Conservation (phyloP, 1,140 invertebrate genomes). For the Aphelinus atriplicis region DNA sequence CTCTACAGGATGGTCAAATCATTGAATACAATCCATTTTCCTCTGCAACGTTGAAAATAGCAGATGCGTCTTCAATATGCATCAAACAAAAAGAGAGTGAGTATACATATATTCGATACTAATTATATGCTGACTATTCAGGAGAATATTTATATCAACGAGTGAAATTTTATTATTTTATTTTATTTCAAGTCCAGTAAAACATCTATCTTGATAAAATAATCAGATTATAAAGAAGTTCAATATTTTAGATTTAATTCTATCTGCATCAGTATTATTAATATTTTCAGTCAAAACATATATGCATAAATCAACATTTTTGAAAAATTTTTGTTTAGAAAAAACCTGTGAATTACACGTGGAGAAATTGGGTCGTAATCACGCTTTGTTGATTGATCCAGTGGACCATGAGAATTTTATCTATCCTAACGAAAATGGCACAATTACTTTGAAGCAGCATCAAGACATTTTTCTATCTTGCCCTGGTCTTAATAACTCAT, state of each 20-base stretch:
- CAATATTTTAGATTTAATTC: too few species aligned
- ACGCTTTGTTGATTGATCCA: neutral
- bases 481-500: neutral
- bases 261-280: too few species aligned
- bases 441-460: neutral
- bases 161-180: too few species aligned
- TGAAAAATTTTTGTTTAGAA: neutral
- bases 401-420: constrained; percentile 6
- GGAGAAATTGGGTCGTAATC: neutral
- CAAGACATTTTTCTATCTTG: neutral
- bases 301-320: too few species aligned
- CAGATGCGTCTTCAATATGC: neutral
- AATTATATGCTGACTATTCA: too few species aligned
- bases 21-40: neutral
- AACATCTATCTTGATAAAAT: too few species aligned
- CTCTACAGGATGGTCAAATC: neutral
- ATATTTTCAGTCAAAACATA: too few species aligned
- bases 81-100: too few species aligned
- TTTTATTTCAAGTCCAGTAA: too few species aligned
- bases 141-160: too few species aligned
- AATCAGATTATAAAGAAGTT: too few species aligned
- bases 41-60: neutral
- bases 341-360: neutral
- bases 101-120: too few species aligned
- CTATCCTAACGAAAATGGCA: neutral